These are phyloP conservation scores for Apamea sordens DNA, from an alignment of 2,888 invertebrate species.

Conservation along the genomic window DNA sequence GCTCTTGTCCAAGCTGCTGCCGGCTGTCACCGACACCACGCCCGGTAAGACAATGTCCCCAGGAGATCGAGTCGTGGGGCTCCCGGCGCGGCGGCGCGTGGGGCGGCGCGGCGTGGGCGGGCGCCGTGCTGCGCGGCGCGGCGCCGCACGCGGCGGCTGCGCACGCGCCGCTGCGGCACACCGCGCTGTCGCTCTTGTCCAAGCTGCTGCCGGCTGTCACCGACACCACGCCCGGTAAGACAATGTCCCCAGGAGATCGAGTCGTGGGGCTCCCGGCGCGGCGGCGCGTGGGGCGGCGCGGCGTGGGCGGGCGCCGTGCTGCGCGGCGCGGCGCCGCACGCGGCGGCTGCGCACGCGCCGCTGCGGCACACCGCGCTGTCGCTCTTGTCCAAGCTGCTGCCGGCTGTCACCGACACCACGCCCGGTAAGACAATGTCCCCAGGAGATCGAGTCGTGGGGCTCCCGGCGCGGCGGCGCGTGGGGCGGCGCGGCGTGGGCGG, in stretches of 20 bases:
- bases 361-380: conserved; percentile 93
- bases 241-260: conserved; percentile 86
- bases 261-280: conserved; percentile 85
- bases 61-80: conserved; percentile 88
- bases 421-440: conserved; percentile 79
- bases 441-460: conserved; percentile 88
- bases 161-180: conserved; percentile 90
- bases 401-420: conserved; percentile 78
- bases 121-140: conserved; percentile 85
- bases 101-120: conserved; percentile 80
- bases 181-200: conserved; percentile 92
- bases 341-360: conserved; percentile 85
- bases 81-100: conserved; percentile 85
- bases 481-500: conserved; percentile 80
- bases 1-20: conserved; percentile 88
- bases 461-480: conserved; percentile 85
- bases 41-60: conserved; percentile 79
- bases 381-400: conserved; percentile 88
- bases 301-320: conserved; percentile 72
- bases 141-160: conserved; percentile 87
- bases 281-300: conserved; percentile 86
- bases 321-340: conserved; percentile 88
- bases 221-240: conserved; percentile 79
- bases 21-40: conserved; percentile 78
- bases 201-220: conserved; percentile 82